These are phyloP conservation scores for Hapalemur alaotrensis DNA, from an alignment of 2,797 vertebrate species.

Conservation along the genomic window DNA sequence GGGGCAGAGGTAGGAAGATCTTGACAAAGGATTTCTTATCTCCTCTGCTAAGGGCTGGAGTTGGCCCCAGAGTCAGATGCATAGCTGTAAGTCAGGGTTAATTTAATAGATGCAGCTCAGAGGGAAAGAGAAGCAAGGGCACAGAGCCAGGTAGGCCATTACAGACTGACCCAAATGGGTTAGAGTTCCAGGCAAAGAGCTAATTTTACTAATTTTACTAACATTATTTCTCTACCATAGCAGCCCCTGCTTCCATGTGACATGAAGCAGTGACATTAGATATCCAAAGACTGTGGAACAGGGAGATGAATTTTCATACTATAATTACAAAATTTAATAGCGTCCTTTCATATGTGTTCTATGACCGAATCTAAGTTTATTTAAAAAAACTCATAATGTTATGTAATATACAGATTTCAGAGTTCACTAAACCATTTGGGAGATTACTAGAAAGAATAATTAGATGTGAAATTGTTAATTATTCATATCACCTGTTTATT, in stretches of 20 bases:
- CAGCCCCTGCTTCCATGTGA: background rate
- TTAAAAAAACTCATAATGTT: background rate
- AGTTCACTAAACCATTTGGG: background rate
- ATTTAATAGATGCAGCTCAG: conserved; percentile 33
- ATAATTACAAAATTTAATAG: conserved; percentile 7
- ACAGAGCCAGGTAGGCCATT: conserved; percentile 7
- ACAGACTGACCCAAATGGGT: conserved; percentile 12
- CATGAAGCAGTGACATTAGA: background rate
- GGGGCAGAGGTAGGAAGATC: background rate
- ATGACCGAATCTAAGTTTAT: background rate
- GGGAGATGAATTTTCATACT: background rate
- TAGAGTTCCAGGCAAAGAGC: conserved; percentile 41
- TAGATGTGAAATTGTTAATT: conserved; percentile 14
- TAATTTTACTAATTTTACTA: conserved; percentile 39
- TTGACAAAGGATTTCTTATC: conserved; percentile 27
- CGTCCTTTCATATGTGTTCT: conserved; percentile 1
- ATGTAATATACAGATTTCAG: background rate
- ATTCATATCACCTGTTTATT: background rate
- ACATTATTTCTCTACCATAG: background rate
- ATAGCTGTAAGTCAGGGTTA: conserved; percentile 7
- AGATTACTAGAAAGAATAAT: conserved; percentile 25
- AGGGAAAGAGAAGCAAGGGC: conserved; percentile 15
- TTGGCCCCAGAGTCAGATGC: background rate
- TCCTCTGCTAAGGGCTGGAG: background rate
- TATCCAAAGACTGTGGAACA: background rate